Evolutionary conservation across 2,797 vertebrate genomes (phyloP), one percentile per base, ranked within the genome.

Genomic region (Heliangelus exortis): DNA sequence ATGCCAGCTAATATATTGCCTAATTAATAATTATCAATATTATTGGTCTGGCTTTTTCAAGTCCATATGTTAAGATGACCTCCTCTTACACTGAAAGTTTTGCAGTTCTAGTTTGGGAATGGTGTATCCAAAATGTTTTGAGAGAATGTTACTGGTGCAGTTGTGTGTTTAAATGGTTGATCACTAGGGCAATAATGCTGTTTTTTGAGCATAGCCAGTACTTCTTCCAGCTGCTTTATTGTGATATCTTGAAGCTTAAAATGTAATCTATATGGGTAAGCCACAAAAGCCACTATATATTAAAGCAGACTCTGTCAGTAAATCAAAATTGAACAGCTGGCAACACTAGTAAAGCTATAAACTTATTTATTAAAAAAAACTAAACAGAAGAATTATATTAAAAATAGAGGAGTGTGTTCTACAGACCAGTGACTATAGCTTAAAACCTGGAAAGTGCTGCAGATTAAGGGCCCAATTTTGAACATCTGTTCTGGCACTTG

Each of bases 231-330:
- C 94, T 97, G 95, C 95, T 96, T 97, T 97, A 97, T 90, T 92
- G 94, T 96, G 96, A 96, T 97, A 96, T 93, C 94, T 95, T 96
- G 96, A 95, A 97, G 95, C 96, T 96, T 96, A 97, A 97, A 94
- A 96, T 96, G 96, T 96, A 97, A 97, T 97, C 95, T 96, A 84
- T 90, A 95, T 85, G 94, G 94, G 94, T 97, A 96, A 97, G 91
- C 95, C 96, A 95, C 93, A 96, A 97, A 96, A 97, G 95, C 95
- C 96, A 93, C 95, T 92, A 95, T 96, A 95, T 97, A 97, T 97
- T 97, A 97, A 97, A 97, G 94, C 91, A 96, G 94, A 78, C 91
- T 95, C 80, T 93, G 95, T 96, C 91, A 92, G 91, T 97, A 97
- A 97, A 97, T 96, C 96, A 96, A 91, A 96, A 92, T 93, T 92